These are phyloP conservation scores for Trissolcus basalis DNA, from an alignment of 1,140 invertebrate species.

Conservation along the genomic window DNA sequence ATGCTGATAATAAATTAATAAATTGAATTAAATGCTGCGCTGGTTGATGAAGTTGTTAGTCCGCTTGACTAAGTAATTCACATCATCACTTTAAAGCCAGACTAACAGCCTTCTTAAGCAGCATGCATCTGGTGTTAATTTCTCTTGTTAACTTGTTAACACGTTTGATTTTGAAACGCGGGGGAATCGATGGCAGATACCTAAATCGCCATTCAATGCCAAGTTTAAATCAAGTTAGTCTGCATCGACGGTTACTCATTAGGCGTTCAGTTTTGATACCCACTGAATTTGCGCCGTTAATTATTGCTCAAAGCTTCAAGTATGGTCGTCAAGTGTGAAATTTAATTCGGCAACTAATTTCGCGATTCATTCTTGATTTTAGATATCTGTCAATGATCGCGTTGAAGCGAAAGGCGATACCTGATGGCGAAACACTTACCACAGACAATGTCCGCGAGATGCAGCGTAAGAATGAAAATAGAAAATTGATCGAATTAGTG, in stretches of 20 bases:
- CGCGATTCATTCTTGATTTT: constrained; percentile 5
- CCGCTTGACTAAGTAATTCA: constrained; percentile 55
- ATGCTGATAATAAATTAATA: constrained; percentile 60
- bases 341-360: background rate
- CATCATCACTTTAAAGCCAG: constrained; percentile 60
- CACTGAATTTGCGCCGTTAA: constrained; percentile 1
- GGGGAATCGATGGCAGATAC: constrained; percentile 49
- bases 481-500: constrained; percentile 53
- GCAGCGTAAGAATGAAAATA: constrained; percentile 63
- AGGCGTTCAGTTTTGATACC: constrained; percentile 12
- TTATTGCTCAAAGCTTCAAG: no score
- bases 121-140: constrained; percentile 71
- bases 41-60: constrained; percentile 55
- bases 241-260: constrained; percentile 29
- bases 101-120: constrained; percentile 63
- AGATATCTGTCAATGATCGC: constrained; percentile 45
- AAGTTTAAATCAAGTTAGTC: constrained; percentile 32
- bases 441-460: constrained; percentile 59
- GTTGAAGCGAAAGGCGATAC: constrained; percentile 13
- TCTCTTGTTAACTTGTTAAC: constrained; percentile 62
- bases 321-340: no score
- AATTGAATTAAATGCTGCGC: constrained; percentile 60
- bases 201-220: constrained; percentile 47
- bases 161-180: constrained; percentile 46
- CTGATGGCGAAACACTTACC: constrained; percentile 67